phyloP scores from a whole-genome alignment of 2,797 vertebrate genomes.

The Epinephelus awoara region DNA sequence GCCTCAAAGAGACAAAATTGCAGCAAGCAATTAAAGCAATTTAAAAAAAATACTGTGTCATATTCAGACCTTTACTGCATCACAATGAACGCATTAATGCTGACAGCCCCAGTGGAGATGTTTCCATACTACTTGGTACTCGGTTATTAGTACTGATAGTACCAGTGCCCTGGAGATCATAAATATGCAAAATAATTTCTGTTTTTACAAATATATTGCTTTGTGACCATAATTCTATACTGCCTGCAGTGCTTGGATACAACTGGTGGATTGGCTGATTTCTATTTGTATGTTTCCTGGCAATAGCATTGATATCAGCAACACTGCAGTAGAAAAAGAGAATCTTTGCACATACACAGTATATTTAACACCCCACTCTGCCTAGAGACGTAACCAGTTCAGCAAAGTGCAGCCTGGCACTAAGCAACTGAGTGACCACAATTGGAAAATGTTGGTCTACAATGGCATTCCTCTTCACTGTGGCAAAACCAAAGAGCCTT shows the following conservation, averaged over 20 bases:
- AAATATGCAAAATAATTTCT: not conserved
- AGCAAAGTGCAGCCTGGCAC: conserved; percentile 24
- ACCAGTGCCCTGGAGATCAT: not conserved
- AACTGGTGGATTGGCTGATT: not conserved
- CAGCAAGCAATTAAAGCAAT: no score
- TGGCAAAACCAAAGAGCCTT: not conserved
- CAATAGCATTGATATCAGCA: conserved; percentile 16
- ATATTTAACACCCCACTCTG: not conserved
- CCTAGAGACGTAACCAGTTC: conserved; percentile 3
- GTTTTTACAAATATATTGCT: not conserved
- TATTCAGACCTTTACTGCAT: no score
- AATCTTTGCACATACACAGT: not conserved
- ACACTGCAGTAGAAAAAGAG: not conserved
- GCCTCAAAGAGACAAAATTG: no score
- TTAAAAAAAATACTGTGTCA: no score
- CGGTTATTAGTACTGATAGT: no score
- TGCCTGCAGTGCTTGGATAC: no score
- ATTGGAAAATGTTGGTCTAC: conserved; percentile 7
- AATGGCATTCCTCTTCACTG: not conserved
- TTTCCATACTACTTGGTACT: no score
- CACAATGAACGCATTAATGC: no score
- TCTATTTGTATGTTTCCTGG: not conserved
- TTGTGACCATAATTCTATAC: not conserved
- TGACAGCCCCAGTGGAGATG: no score
- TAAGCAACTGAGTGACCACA: conserved; percentile 14